phyloP scores from a whole-genome alignment of 2,113 vertebrate species.

The Labrus mixtus region DNA sequence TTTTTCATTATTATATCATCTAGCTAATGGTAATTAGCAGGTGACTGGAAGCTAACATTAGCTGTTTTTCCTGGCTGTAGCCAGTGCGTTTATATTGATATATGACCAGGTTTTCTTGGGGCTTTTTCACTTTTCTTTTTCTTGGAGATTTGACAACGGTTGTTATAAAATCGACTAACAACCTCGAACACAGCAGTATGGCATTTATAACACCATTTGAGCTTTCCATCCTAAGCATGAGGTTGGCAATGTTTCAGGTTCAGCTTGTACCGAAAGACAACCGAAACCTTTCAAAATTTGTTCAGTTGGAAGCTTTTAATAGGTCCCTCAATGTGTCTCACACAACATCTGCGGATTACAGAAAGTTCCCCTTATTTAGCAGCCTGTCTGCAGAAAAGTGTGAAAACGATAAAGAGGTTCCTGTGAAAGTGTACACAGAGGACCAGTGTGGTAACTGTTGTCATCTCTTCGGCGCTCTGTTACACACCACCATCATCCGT shows the following conservation, averaged over 20 bases:
- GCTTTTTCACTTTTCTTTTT: too few relatives aligned
- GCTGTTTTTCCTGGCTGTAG: too few relatives aligned
- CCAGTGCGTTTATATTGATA: too few relatives aligned
- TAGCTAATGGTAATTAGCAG: too few relatives aligned
- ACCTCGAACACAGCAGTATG: too few relatives aligned
- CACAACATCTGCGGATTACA: constrained; percentile 43
- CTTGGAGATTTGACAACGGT: too few relatives aligned
- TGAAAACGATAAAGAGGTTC: constrained; percentile 58
- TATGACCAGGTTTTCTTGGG: too few relatives aligned
- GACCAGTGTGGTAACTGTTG: constrained; percentile 57
- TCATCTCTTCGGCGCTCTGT: constrained; percentile 57
- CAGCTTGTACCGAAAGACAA: constrained; percentile 7
- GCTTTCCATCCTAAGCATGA: not conserved
- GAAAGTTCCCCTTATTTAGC: constrained; percentile 9
- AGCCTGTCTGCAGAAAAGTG: constrained; percentile 39
- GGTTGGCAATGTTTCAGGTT: not conserved
- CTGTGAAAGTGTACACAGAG: constrained; percentile 60
- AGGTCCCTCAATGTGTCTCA: constrained; percentile 34
- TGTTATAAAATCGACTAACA: too few relatives aligned
- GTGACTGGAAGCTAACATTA: too few relatives aligned
- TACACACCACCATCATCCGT: constrained; percentile 55
- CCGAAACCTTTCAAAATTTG: constrained; percentile 32
- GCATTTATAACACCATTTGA: not conserved
- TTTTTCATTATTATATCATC: too few relatives aligned
- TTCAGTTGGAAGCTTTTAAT: constrained; percentile 34